Percentiles rank a stretch among this genome's conserved stretches.
These are phyloP conservation scores for Takifugu ocellatus DNA, from an alignment of 2,797 vertebrate genomes.

Conservation along the genomic window DNA sequence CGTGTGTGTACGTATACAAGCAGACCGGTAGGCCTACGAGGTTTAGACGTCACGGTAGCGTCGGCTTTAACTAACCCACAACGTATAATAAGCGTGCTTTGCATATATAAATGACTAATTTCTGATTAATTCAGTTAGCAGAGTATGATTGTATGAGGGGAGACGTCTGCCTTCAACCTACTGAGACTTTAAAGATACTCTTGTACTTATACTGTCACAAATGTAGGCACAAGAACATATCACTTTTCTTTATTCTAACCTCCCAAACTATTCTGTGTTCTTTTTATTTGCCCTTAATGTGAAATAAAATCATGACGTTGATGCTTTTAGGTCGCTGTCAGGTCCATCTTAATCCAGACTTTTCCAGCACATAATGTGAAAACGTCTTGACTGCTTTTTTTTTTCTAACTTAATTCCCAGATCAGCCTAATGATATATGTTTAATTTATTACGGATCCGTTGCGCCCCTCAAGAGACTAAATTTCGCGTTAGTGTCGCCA, in stretches of 20 bases:
- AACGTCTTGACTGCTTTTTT: constrained; percentile 8
- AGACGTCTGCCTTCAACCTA: constrained; percentile 44
- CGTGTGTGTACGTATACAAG: constrained; percentile 49
- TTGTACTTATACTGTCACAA: constrained; percentile 42
- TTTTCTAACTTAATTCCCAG: constrained; percentile 1
- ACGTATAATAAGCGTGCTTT: constrained; percentile 45
- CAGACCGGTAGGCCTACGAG: constrained; percentile 52
- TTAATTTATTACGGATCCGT: constrained; percentile 23
- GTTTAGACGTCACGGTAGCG: constrained; percentile 65
- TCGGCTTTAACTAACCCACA: constrained; percentile 55
- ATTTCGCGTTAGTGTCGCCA: constrained; percentile 30
- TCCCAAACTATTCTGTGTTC: constrained; percentile 46
- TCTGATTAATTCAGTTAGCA: constrained; percentile 39
- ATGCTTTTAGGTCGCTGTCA: constrained; percentile 18
- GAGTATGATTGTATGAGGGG: constrained; percentile 47
- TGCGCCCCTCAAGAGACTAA: constrained; percentile 21
- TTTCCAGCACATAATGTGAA: constrained; percentile 14
- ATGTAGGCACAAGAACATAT: constrained; percentile 39
- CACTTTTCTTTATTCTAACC: constrained; percentile 24
- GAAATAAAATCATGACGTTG: constrained; percentile 15
- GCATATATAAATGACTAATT: constrained; percentile 42
- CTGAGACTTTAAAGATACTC: constrained; percentile 27
- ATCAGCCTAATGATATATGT: neutral
- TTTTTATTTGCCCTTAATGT: constrained; percentile 30
- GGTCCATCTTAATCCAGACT: constrained; percentile 18